phyloP scores from a whole-genome alignment of 2,888 invertebrate genomes.

The Aphrophora alni region DNA sequence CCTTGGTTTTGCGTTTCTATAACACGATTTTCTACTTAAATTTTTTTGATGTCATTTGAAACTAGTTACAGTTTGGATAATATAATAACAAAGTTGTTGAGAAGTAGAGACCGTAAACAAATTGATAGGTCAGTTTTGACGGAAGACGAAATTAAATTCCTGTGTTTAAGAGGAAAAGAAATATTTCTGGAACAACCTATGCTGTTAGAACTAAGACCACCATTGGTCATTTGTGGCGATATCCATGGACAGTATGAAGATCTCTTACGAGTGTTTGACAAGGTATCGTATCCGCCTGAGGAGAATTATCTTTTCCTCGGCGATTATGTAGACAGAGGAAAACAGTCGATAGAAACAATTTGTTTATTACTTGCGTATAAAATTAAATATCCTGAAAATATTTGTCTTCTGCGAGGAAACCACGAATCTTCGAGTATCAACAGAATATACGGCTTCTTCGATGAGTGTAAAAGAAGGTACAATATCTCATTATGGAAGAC shows the following conservation, averaged over 20 bases:
- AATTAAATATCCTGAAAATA: slow-evolving; percentile 98
- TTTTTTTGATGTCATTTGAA: no score
- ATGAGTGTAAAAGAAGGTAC: slow-evolving; percentile 78
- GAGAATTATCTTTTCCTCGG: slow-evolving; percentile 16
- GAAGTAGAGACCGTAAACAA: no score
- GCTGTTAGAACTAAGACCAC: slow-evolving; percentile 39
- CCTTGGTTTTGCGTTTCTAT: no score
- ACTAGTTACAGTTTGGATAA: no score
- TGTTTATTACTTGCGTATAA: slow-evolving; percentile 96
- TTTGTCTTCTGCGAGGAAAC: slow-evolving; percentile 93
- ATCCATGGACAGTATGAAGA: slow-evolving; percentile 26
- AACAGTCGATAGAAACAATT: slow-evolving; percentile 94
- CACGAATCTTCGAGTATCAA: slow-evolving; percentile 96
- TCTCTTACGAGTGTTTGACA: slow-evolving; percentile 13
- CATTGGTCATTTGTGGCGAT: slow-evolving; percentile 39
- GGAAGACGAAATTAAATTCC: slow-evolving; percentile 35
- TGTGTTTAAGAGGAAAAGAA: slow-evolving; percentile 36
- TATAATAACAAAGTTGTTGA: no score
- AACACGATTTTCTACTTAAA: no score
- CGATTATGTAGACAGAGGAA: slow-evolving; percentile 24
- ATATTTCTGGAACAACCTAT: slow-evolving; percentile 38
- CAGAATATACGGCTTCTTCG: slow-evolving; percentile 73
- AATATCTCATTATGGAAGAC: slow-evolving; percentile 56
- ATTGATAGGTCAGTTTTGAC: not conserved
- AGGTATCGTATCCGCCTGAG: not conserved